Evolutionary conservation across 2,888 invertebrate species (phyloP).

Genomic region (Metacarcinus magister): DNA sequence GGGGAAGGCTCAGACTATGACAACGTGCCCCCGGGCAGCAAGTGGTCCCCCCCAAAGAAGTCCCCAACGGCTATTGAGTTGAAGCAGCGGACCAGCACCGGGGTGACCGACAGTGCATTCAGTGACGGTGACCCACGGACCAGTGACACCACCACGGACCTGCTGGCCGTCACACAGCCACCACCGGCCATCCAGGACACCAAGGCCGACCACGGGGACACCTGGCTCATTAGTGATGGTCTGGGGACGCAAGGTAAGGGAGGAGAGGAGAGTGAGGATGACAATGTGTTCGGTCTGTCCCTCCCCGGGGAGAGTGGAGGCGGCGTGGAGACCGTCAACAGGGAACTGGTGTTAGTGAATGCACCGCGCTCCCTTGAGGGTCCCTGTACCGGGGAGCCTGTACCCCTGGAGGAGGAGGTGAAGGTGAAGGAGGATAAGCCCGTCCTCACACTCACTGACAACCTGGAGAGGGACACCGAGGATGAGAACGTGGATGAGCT

Average conservation of each 20-base stretch:
- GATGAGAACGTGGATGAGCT: constrained; percentile 80
- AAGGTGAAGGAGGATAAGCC: background rate
- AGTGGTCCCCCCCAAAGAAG: constrained; percentile 67
- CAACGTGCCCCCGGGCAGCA: constrained; percentile 75
- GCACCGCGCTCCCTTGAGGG: constrained; percentile 61
- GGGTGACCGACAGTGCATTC: constrained; percentile 40
- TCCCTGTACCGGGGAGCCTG: background rate
- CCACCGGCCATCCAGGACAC: background rate
- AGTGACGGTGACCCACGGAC: background rate
- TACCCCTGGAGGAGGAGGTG: background rate
- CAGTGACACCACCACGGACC: background rate
- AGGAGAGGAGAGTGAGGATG: background rate
- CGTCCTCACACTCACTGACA: background rate
- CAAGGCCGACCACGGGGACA: background rate
- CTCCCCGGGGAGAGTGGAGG: constrained; percentile 27
- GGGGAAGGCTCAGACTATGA: constrained; percentile 71
- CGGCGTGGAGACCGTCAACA: constrained; percentile 67
- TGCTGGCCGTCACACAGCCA: background rate
- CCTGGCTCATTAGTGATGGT: background rate
- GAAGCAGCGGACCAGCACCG: constrained; percentile 9
- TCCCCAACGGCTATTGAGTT: constrained; percentile 68
- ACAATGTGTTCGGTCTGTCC: constrained; percentile 59
- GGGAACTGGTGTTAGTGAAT: constrained; percentile 68
- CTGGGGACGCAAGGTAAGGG: background rate
- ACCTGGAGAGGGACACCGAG: background rate